Percentiles rank a stretch among this genome's conserved stretches.
phyloP scores from a whole-genome alignment of 2,113 vertebrate genomes.

The Axis porcinus region DNA sequence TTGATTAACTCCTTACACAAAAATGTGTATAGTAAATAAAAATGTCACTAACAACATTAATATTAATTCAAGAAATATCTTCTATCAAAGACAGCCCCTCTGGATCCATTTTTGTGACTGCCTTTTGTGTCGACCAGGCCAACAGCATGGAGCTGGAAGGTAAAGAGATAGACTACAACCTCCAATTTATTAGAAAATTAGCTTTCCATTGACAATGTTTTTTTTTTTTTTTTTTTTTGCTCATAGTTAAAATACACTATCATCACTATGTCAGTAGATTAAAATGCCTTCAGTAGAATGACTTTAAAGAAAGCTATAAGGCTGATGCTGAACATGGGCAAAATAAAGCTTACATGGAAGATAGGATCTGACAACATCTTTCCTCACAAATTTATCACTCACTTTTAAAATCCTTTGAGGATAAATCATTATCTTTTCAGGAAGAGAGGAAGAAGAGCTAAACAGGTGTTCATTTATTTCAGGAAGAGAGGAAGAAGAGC shows the following conservation, averaged over 20 bases:
- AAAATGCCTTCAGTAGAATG: neutral
- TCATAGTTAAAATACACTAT: neutral
- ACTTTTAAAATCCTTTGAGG: neutral
- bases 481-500: neutral
- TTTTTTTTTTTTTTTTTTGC: no score
- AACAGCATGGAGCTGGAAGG: neutral
- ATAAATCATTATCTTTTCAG: neutral
- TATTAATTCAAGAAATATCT: neutral
- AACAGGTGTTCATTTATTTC: neutral
- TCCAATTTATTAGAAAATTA: neutral
- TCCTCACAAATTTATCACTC: neutral
- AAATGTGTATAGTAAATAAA: neutral
- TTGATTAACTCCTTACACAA: neutral
- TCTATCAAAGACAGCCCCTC: neutral
- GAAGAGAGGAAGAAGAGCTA: neutral
- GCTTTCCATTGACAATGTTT: neutral
- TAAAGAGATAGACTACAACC: no score
- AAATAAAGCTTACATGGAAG: neutral
- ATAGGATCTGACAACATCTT: neutral
- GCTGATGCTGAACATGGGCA: neutral
- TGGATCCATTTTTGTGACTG: neutral
- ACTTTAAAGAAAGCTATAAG: neutral
- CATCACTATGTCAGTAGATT: neutral
- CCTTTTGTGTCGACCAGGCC: neutral
- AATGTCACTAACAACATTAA: neutral